A percentile compares a stretch with the other conserved stretches of the same genome.
phyloP scores from a whole-genome alignment of 2,888 invertebrate genomes.

The Acrocera orbiculus region DNA sequence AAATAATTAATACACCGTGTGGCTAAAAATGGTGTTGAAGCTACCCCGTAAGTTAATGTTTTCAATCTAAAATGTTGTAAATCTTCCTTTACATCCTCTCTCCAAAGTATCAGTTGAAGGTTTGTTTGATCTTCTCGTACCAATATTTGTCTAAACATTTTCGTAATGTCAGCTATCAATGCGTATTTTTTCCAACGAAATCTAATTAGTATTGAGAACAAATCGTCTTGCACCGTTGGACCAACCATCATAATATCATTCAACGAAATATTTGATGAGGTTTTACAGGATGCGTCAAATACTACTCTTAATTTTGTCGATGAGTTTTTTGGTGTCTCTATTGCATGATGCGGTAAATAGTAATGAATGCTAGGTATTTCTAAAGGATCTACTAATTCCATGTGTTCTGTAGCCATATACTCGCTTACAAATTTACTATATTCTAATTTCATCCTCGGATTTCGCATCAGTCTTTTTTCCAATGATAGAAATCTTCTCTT shows the following conservation, averaged over 20 bases:
- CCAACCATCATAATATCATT: neutral
- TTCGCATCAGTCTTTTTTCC: neutral
- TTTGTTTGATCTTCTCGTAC: neutral
- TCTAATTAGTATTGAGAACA: neutral
- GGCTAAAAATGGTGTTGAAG: conserved; percentile 13
- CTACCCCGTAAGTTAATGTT: conserved; percentile 13
- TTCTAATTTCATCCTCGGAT: neutral
- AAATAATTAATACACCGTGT: conserved; percentile 11
- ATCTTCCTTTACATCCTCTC: neutral
- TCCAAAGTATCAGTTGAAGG: neutral
- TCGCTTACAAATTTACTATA: conserved; percentile 7
- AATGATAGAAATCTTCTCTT: neutral
- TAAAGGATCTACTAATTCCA: conserved; percentile 6
- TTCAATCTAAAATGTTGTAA: conserved; percentile 6
- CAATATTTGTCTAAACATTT: neutral
- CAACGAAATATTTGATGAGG: neutral
- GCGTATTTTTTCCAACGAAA: neutral
- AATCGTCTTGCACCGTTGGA: neutral
- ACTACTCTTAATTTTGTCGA: conserved; percentile 8
- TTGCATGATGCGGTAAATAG: neutral
- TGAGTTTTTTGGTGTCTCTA: neutral
- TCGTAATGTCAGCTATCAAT: neutral
- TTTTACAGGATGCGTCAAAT: conserved; percentile 5
- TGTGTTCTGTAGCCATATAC: conserved; percentile 14
- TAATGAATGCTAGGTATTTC: neutral